Percentiles rank a stretch among this genome's conserved stretches.
Conservation (phyloP, 2,113 vertebrate species). For the Eupsittula cactorum region DNA sequence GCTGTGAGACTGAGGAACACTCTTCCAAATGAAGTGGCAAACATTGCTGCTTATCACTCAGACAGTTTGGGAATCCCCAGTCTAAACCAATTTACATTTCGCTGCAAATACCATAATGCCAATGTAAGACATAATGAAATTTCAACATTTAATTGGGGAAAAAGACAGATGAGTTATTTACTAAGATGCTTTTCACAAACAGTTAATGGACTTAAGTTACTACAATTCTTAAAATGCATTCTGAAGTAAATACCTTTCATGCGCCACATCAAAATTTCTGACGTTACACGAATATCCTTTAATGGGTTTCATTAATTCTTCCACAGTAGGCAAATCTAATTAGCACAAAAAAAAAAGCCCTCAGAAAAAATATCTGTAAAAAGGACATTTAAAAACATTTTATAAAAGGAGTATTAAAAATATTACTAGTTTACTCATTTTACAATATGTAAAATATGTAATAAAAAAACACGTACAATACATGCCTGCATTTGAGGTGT, state of each 20-base stretch:
- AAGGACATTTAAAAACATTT: background rate
- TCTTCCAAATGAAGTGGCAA: background rate
- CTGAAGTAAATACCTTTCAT: constrained; percentile 75
- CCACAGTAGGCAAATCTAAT: constrained; percentile 88
- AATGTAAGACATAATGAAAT: background rate
- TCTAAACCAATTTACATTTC: background rate
- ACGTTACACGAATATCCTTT: constrained; percentile 64
- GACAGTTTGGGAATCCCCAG: background rate
- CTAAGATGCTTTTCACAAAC: background rate
- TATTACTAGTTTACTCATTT: background rate
- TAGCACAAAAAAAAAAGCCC: background rate
- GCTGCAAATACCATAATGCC: background rate
- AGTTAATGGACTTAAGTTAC: background rate
- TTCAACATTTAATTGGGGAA: background rate
- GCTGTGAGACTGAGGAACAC: background rate
- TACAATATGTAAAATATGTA: background rate
- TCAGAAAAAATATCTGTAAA: background rate
- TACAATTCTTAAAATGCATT: background rate
- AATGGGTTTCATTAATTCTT: constrained; percentile 90
- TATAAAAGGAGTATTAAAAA: background rate
- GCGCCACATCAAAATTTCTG: constrained; percentile 69
- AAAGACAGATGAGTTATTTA: background rate
- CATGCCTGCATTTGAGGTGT: background rate
- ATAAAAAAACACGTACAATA: background rate
- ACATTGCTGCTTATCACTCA: background rate